These are phyloP conservation scores for honey bee (Apis mellifera) DNA, from an alignment of 1,140 invertebrate genomes.

Conservation along the genomic window DNA sequence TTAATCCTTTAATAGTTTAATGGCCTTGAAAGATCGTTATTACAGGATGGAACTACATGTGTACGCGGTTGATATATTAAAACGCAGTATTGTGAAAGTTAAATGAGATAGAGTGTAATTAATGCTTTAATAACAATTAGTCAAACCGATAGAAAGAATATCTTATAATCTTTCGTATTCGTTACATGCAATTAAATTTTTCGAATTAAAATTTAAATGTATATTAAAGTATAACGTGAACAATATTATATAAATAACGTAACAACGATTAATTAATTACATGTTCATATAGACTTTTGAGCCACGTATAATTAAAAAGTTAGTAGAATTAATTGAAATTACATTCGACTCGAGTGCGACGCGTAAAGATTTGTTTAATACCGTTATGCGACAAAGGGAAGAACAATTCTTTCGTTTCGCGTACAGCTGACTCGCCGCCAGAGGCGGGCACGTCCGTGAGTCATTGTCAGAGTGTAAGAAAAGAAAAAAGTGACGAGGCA, in stretches of 20 bases:
- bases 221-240: neutral
- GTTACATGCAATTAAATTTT: neutral
- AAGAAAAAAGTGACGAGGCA: slow-evolving; percentile 10
- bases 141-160: neutral
- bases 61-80: neutral
- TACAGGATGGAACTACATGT: neutral
- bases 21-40: neutral
- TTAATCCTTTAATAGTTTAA: slow-evolving; percentile 11
- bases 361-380: neutral
- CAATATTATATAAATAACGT: too few species aligned
- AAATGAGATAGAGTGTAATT: neutral
- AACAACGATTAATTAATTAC: too few species aligned
- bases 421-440: slow-evolving; percentile 59
- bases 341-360: neutral
- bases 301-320: neutral
- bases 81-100: too few species aligned
- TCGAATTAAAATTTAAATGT: too few species aligned
- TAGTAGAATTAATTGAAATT: neutral
- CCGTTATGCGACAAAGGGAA: neutral
- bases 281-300: too few species aligned
- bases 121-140: neutral
- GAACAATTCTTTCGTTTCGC: slow-evolving; percentile 21
- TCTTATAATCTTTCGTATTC: neutral
- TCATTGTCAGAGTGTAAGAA: slow-evolving; percentile 36
- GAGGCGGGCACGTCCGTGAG: slow-evolving; percentile 49